Percentiles rank a stretch among this genome's conserved stretches.
Conservation (phyloP, 2,888 invertebrate species). For the Dorcus parallelipipedus region DNA sequence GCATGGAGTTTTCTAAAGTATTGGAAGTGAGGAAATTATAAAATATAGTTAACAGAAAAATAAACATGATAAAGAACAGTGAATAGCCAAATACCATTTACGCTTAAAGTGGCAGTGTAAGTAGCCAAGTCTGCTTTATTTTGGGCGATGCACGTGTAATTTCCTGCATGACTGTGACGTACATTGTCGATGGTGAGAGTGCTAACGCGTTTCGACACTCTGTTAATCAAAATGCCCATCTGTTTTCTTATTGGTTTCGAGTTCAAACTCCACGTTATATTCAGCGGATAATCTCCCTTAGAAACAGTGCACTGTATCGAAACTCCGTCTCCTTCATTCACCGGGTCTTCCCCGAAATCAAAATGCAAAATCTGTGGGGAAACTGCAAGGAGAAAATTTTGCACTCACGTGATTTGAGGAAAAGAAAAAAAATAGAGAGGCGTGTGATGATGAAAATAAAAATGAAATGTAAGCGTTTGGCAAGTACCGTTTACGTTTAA, state of each 20-base stretch:
- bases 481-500: constrained; percentile 68
- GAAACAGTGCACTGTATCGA: constrained; percentile 67
- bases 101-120: constrained; percentile 51
- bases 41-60: neutral
- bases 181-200: constrained; percentile 57
- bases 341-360: constrained; percentile 67
- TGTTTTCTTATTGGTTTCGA: constrained; percentile 43
- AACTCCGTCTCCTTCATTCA: constrained; percentile 73
- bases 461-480: neutral
- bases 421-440: neutral
- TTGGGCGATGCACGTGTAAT: constrained; percentile 57
- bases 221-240: constrained; percentile 26
- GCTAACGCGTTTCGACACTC: constrained; percentile 41
- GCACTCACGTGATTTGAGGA: neutral
- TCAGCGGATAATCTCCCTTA: constrained; percentile 68
- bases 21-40: constrained; percentile 59
- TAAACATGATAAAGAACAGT: neutral
- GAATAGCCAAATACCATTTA: constrained; percentile 46
- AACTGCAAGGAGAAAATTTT: constrained; percentile 56
- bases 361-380: constrained; percentile 70
- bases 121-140: constrained; percentile 64
- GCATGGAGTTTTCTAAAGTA: constrained; percentile 65
- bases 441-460: constrained; percentile 21
- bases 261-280: constrained; percentile 66
- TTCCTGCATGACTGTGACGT: constrained; percentile 54